phyloP scores from a whole-genome alignment of 2,113 vertebrate species.

The Lontra canadensis region DNA sequence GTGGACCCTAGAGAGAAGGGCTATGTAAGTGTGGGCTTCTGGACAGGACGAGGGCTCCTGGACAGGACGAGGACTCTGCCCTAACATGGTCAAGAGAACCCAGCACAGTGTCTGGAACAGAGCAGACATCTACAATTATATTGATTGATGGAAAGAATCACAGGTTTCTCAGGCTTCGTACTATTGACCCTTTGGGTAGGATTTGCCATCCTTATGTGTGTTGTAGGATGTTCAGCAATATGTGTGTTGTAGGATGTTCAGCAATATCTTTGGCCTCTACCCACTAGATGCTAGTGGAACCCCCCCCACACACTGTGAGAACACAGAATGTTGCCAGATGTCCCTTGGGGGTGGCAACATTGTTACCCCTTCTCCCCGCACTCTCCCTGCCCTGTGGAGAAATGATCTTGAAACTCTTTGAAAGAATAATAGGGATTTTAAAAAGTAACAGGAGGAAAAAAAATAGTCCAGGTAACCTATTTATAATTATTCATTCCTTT shows the following conservation, averaged over 20 bases:
- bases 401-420: background rate
- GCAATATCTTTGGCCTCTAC: background rate
- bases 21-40: background rate
- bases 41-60: background rate
- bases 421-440: constrained; percentile 1
- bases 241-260: background rate
- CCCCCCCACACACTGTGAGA: background rate
- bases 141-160: background rate
- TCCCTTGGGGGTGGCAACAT: background rate
- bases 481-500: background rate
- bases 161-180: background rate
- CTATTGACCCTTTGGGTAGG: background rate
- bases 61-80: background rate
- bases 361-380: too few relatives aligned
- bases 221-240: background rate
- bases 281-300: too few relatives aligned
- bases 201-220: background rate
- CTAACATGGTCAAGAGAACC: background rate
- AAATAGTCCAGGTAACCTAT: background rate
- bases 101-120: background rate
- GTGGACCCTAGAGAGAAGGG: background rate
- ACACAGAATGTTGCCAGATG: background rate
- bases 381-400: background rate
- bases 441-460: background rate
- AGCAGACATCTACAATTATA: background rate